These are phyloP conservation scores for Brachyhypopomus gauderio DNA, from an alignment of 2,113 vertebrate genomes.

Conservation along the genomic window DNA sequence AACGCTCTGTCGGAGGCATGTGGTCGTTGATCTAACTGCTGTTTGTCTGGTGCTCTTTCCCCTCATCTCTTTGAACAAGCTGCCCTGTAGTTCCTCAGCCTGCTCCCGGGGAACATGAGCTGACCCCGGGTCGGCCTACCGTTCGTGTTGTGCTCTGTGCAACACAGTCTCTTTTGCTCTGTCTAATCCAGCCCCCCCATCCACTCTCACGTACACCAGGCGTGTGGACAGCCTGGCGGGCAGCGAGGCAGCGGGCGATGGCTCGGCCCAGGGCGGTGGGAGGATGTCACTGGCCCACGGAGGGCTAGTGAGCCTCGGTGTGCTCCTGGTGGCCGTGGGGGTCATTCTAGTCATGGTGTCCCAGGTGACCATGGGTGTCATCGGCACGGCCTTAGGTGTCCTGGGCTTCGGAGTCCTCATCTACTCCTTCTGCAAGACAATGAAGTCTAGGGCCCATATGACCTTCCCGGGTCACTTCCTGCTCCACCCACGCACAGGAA, in stretches of 20 bases:
- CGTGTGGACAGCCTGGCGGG: constrained; percentile 37
- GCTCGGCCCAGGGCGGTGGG: constrained; percentile 16
- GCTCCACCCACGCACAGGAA: constrained; percentile 74
- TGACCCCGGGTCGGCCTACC: constrained; percentile 28
- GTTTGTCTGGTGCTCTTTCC: background rate
- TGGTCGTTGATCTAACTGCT: background rate
- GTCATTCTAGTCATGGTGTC: constrained; percentile 55
- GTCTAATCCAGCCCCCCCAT: background rate
- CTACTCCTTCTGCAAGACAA: constrained; percentile 66
- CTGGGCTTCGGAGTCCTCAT: constrained; percentile 68
- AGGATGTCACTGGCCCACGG: constrained; percentile 40
- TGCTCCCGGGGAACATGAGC: constrained; percentile 35
- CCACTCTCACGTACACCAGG: background rate
- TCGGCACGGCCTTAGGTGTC: constrained; percentile 63
- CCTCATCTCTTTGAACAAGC: constrained; percentile 14
- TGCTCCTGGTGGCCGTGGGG: constrained; percentile 44
- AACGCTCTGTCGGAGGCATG: background rate
- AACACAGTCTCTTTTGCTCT: background rate
- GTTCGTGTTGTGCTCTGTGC: constrained; percentile 33
- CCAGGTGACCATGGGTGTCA: background rate
- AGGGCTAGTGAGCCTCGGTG: constrained; percentile 49
- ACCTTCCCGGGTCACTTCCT: constrained; percentile 75
- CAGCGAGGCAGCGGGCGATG: constrained; percentile 21
- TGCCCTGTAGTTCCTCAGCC: constrained; percentile 3
- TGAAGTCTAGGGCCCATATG: constrained; percentile 72